These are phyloP conservation scores for Botia almorhae DNA, from an alignment of 2,797 vertebrate genomes.

Conservation along the genomic window DNA sequence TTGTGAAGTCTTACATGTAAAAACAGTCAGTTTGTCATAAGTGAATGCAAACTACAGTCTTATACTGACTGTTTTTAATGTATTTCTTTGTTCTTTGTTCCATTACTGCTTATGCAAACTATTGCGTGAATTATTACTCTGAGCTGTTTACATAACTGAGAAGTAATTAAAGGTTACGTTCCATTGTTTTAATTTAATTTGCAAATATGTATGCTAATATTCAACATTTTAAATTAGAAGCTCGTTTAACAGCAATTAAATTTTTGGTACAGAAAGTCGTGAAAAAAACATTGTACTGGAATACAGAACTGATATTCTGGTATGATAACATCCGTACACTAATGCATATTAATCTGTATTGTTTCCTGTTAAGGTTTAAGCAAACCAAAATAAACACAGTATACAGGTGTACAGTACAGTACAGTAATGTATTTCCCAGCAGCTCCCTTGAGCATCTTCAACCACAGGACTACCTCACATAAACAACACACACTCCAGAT, in stretches of 20 bases:
- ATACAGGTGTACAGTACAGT: no score
- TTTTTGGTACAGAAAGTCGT: not conserved
- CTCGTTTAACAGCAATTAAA: not conserved
- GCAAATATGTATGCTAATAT: not conserved
- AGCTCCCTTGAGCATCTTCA: not conserved
- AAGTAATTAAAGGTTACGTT: not conserved
- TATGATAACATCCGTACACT: no score
- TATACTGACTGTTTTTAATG: not conserved
- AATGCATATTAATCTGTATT: no score
- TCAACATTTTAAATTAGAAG: not conserved
- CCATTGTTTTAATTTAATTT: not conserved
- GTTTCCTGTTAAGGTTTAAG: no score
- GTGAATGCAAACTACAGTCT: not conserved
- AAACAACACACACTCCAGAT: no score
- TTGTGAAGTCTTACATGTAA: not conserved
- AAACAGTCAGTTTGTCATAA: not conserved
- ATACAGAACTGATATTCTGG: no score
- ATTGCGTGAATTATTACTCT: no score
- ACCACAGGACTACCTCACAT: no score
- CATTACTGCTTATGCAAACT: no score
- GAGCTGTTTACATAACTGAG: not conserved
- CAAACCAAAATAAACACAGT: no score
- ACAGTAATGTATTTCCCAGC: not conserved
- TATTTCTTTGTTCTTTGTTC: no score
- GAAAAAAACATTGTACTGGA: no score